Conservation (phyloP, 2,888 invertebrate species). For the Mellilla xanthometata region DNA sequence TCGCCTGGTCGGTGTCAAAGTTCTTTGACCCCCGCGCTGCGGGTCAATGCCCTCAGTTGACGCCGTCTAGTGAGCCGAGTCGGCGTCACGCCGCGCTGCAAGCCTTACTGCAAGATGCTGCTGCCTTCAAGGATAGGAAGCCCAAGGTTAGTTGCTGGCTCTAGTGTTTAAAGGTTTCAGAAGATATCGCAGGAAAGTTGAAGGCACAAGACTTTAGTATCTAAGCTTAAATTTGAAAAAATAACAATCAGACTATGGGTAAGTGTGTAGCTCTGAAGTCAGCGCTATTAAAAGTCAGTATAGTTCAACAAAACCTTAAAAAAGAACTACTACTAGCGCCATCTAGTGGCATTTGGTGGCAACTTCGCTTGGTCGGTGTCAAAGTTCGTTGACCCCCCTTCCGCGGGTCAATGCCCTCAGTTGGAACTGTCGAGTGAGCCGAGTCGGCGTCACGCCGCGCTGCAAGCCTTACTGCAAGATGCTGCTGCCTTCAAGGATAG, state of each 20-base stretch:
- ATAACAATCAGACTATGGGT: too few relatives aligned
- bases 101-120: constrained; percentile 67
- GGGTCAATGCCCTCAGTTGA: constrained; percentile 56
- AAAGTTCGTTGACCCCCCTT: constrained; percentile 39
- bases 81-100: constrained; percentile 72
- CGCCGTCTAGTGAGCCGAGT: constrained; percentile 43
- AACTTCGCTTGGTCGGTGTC: too few relatives aligned
- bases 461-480: constrained; percentile 78
- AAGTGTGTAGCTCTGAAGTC: too few relatives aligned
- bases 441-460: constrained; percentile 60
- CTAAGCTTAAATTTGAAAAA: too few relatives aligned
- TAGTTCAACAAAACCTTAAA: too few relatives aligned
- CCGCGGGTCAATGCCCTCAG: constrained; percentile 52
- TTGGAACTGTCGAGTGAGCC: constrained; percentile 46
- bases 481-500: constrained; percentile 19
- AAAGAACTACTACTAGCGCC: too few relatives aligned
- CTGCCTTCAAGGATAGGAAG: background rate
- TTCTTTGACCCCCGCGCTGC: constrained; percentile 40
- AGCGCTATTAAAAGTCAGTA: too few relatives aligned
- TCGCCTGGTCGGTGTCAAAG: too few relatives aligned
- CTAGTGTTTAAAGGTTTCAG: too few relatives aligned
- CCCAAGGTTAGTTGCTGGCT: constrained; percentile 9
- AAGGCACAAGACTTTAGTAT: too few relatives aligned
- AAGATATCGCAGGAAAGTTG: too few relatives aligned
- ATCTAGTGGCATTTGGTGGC: too few relatives aligned